These are phyloP conservation scores for Cladorhizidae sp. DNA, from an alignment of 37 sponge, comb jelly and placozoan genomes.

Conservation along the genomic window DNA sequence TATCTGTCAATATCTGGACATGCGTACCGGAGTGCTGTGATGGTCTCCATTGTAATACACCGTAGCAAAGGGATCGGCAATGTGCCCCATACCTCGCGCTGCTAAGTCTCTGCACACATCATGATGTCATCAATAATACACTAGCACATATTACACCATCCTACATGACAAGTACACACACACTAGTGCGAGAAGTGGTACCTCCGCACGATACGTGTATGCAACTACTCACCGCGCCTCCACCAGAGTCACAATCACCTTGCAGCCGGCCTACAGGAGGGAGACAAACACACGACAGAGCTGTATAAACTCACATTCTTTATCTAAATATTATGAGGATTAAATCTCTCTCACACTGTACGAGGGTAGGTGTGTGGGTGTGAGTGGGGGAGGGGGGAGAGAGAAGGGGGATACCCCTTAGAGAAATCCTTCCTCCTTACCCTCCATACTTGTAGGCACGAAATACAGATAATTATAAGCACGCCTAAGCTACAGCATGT, in stretches of 20 bases:
- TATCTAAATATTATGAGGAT: too few relatives aligned
- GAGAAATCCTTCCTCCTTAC: too few relatives aligned
- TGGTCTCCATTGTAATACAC: slow-evolving; percentile 51
- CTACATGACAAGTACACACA: slow-evolving; percentile 23
- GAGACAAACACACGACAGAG: too few relatives aligned
- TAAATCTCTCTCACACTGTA: too few relatives aligned
- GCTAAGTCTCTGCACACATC: slow-evolving; percentile 75
- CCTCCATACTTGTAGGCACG: too few relatives aligned
- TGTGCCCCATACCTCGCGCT: slow-evolving; percentile 62
- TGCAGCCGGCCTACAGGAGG: slow-evolving; percentile 1
- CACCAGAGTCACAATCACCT: slow-evolving; percentile 31
- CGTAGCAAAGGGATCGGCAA: slow-evolving; percentile 73
- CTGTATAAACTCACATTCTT: too few relatives aligned
- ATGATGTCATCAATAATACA: slow-evolving; percentile 12
- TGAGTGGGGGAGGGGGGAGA: too few relatives aligned
- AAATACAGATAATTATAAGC: too few relatives aligned
- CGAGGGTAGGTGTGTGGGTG: too few relatives aligned
- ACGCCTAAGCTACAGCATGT: too few relatives aligned
- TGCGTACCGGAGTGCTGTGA: slow-evolving; percentile 45
- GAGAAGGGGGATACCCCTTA: too few relatives aligned
- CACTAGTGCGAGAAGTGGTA: not conserved
- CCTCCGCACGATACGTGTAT: too few relatives aligned
- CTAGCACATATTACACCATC: not conserved
- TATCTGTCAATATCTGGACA: not conserved
- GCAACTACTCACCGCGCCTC: slow-evolving; percentile 59